These are phyloP conservation scores for Cathartes aura DNA, from an alignment of 2,113 vertebrate genomes.

Conservation along the genomic window DNA sequence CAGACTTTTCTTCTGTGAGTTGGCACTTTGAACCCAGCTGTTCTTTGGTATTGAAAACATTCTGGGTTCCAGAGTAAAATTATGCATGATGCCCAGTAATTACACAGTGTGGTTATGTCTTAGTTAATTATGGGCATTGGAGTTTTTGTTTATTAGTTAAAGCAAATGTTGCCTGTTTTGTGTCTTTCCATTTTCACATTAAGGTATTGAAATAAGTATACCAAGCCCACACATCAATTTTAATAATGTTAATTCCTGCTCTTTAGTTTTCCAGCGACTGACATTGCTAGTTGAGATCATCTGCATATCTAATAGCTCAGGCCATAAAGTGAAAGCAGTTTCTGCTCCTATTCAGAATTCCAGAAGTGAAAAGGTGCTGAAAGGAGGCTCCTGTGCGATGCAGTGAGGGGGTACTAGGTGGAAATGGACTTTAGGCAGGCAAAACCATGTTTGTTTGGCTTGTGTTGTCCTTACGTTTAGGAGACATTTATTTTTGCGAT, in stretches of 20 bases:
- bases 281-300: background rate
- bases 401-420: background rate
- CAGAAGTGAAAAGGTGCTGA: background rate
- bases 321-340: background rate
- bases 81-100: background rate
- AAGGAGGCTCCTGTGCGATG: background rate
- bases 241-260: background rate
- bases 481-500: background rate
- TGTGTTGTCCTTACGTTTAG: background rate
- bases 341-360: background rate
- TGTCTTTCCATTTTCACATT: background rate
- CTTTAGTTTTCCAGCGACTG: background rate
- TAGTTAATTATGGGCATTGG: background rate
- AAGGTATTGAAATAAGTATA: background rate
- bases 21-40: background rate
- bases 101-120: background rate
- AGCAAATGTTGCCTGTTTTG: background rate
- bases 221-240: background rate
- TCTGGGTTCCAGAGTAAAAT: background rate
- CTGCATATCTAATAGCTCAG: background rate
- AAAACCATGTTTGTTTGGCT: background rate
- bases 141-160: background rate
- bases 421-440: background rate
- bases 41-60: background rate
- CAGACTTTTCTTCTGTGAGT: background rate